Percentiles rank a stretch among this genome's conserved stretches.
These are phyloP conservation scores for Venustaconcha ellipsiformis DNA, from an alignment of 1,140 invertebrate genomes.

Conservation along the genomic window DNA sequence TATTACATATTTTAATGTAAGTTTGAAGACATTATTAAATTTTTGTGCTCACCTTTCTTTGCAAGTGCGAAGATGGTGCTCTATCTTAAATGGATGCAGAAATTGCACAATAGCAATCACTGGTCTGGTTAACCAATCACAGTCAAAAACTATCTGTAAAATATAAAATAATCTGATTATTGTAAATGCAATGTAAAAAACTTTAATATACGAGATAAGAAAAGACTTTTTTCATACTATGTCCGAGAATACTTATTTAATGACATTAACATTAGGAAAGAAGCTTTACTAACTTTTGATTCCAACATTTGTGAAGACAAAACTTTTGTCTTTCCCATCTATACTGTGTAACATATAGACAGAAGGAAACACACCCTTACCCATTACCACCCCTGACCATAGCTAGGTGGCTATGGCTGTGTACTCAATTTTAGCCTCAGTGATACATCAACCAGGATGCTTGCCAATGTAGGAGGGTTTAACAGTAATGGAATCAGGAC, in stretches of 20 bases:
- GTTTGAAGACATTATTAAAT: not conserved
- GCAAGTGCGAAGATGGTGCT: constrained; percentile 85
- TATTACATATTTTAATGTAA: no score
- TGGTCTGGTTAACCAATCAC: constrained; percentile 80
- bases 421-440: constrained; percentile 1
- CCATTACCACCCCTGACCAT: not conserved
- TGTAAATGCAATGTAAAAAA: not conserved
- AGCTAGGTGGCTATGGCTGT: not conserved
- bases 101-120: constrained; percentile 81
- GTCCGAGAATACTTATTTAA: no score
- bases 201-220: not conserved
- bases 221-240: not conserved
- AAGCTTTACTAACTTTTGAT: no score
- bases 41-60: constrained; percentile 76
- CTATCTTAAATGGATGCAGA: constrained; percentile 82
- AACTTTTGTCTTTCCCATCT: not conserved
- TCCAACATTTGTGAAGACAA: not conserved
- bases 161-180: constrained; percentile 3
- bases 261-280: no score
- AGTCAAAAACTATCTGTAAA: constrained; percentile 76
- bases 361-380: not conserved
- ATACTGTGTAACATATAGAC: not conserved
- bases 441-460: not conserved
- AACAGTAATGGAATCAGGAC: not conserved
- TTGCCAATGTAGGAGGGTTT: no score